phyloP scores from a whole-genome alignment of 1,140 invertebrate species.

The Trialeurodes vaporariorum region DNA sequence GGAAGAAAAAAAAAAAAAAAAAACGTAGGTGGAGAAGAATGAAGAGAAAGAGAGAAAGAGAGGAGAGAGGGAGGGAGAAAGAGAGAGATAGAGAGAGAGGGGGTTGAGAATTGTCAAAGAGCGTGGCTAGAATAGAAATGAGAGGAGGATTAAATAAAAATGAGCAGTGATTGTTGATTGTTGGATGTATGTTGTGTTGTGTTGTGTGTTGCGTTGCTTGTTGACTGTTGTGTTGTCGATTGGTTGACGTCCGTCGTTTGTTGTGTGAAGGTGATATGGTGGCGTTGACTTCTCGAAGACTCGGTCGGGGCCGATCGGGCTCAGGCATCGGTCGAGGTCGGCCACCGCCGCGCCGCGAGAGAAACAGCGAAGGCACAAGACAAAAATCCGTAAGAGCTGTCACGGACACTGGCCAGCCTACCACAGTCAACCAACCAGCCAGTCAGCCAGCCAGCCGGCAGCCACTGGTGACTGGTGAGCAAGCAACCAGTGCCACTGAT shows the following conservation, averaged over 20 bases:
- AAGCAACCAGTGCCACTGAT: too few relatives aligned
- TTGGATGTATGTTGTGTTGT: too few relatives aligned
- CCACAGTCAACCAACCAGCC: background rate
- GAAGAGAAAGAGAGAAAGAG: background rate
- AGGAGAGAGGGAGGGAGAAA: background rate
- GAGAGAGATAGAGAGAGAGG: background rate
- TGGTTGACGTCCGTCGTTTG: too few relatives aligned
- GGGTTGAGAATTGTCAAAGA: too few relatives aligned
- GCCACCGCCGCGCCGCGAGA: background rate
- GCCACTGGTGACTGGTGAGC: too few relatives aligned
- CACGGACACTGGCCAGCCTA: background rate
- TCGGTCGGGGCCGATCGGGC: background rate
- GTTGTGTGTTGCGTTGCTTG: too few relatives aligned
- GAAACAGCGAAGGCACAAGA: background rate
- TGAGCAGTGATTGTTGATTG: too few relatives aligned
- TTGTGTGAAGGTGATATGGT: background rate
- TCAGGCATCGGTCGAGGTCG: background rate
- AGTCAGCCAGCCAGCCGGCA: too few relatives aligned
- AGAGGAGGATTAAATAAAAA: background rate
- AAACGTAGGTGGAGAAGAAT: too few relatives aligned
- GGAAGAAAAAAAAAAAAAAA: too few relatives aligned
- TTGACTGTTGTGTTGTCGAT: too few relatives aligned
- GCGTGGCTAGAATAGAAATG: too few relatives aligned
- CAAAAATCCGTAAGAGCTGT: background rate
- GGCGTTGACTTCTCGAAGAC: background rate